Base-by-base conservation (phyloP, 2,797 vertebrate genomes). In the Crypturellus tataupa region DNA sequence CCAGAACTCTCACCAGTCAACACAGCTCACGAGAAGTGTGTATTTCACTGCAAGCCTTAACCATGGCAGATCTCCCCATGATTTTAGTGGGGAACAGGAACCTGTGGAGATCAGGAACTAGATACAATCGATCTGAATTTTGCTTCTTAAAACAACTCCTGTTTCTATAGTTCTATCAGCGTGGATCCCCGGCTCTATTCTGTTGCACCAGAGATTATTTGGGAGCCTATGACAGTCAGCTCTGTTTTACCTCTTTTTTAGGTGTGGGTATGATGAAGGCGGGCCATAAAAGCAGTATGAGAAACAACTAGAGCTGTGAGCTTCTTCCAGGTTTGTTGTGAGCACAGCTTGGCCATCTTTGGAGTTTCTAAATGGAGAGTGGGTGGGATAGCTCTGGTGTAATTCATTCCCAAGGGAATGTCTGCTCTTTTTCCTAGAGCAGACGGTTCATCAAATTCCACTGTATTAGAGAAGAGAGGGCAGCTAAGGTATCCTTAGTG, bases 81-180 rank as follows among this genome's bases (percentile, higher is more conserved):
- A 59, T 63, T 37, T 24, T 46, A 44, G 20, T 11, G 25, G 24
- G 21, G 8, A 88, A 37, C 10, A 63, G 78, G 35, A 47, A 16
- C 2, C 3, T 2, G 19, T 56, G 17, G 0, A 47, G 21, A 47
- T 60, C 40, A 56, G 18, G 21, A 25, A 33, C 14, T 37, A 58
- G 8, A 12, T 80, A 17, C 9, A 58, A 62, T 25, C 39, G 60
- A 0, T 69, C 18, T 42, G 33, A 13, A 44, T 53, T 85, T 62
- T 75, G 4, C 40, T 81, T 18, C 53, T 83, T 75, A 35, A 89
- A 87, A 29, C 9, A 67, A 7, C 23, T 72, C 20, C 13, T 29
- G 3, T 58, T 33, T 70, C 47, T 78, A 2, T 10, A 58, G 21
- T 9, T 85, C 68, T 62, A 27, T 60, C 58, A 53, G 31, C 53